These are phyloP conservation scores for Tortrix viridana DNA, from an alignment of 2,888 invertebrate genomes.

Conservation along the genomic window DNA sequence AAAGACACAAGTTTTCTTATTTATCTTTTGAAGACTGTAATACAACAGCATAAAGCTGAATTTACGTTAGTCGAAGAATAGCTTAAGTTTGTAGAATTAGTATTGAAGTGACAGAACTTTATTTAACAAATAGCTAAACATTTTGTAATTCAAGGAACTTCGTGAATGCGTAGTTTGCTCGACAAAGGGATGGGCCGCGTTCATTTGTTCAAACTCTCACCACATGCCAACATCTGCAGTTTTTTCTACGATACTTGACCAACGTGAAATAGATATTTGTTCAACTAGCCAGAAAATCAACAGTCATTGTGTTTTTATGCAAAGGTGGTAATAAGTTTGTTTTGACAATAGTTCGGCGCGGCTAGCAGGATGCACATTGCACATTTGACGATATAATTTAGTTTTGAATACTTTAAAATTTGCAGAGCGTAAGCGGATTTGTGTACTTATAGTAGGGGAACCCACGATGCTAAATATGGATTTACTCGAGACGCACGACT, in stretches of 20 bases:
- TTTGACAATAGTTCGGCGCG: slow-evolving; percentile 57
- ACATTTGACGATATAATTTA: slow-evolving; percentile 57
- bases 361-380: slow-evolving; percentile 54
- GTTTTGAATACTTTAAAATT: slow-evolving; percentile 37
- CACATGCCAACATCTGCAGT: slow-evolving; percentile 77
- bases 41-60: slow-evolving; percentile 41
- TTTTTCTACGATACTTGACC: slow-evolving; percentile 65
- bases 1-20: slow-evolving; percentile 49
- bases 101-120: slow-evolving; percentile 76
- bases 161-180: slow-evolving; percentile 75
- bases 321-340: slow-evolving; percentile 68
- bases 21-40: slow-evolving; percentile 44
- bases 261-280: slow-evolving; percentile 79
- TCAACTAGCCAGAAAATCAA: slow-evolving; percentile 82
- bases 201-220: slow-evolving; percentile 65
- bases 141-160: slow-evolving; percentile 81
- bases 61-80: slow-evolving; percentile 37
- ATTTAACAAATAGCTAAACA: slow-evolving; percentile 84
- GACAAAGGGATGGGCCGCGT: slow-evolving; percentile 70
- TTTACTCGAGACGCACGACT: no score
- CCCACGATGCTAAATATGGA: no score
- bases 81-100: slow-evolving; percentile 54
- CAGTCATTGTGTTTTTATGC: slow-evolving; percentile 63
- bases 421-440: slow-evolving; percentile 21
- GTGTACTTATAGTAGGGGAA: slow-evolving; percentile 21